phyloP scores from a whole-genome alignment of 2,113 vertebrate genomes.

The Laticauda colubrina region DNA sequence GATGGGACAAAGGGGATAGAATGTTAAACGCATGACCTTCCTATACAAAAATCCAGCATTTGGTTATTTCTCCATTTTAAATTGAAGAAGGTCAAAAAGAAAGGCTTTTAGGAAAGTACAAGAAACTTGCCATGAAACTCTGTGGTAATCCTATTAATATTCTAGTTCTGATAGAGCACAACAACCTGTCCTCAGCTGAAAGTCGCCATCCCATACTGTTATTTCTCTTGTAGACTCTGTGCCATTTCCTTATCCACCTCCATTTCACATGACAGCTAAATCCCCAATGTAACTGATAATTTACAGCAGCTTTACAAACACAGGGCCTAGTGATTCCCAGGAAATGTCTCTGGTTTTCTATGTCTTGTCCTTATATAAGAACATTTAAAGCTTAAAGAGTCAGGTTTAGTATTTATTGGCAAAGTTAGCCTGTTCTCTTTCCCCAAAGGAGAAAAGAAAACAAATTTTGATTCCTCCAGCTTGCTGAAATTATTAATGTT shows the following conservation, averaged over 20 bases:
- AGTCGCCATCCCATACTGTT: conserved; percentile 8
- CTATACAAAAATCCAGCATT: fast-evolving
- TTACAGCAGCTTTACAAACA: not conserved
- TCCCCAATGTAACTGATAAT: not conserved
- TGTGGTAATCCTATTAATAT: conserved; percentile 17
- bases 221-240: conserved; percentile 4
- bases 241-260: not conserved
- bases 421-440: not conserved
- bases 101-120: not conserved
- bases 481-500: not conserved
- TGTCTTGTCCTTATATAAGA: not conserved
- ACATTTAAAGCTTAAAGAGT: not conserved
- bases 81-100: not conserved
- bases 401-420: not conserved
- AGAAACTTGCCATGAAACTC: not conserved
- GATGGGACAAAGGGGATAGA: conserved; percentile 2
- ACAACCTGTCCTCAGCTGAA: conserved; percentile 9
- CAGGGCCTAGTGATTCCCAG: not conserved
- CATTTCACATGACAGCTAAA: conserved; percentile 22
- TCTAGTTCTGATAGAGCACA: not conserved
- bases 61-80: conserved; percentile 26
- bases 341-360: not conserved
- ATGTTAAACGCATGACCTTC: conserved; percentile 28
- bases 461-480: not conserved
- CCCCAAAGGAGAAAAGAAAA: not conserved